These are phyloP conservation scores for Drosophila mojavensis DNA, from an alignment of 1,140 invertebrate species.

Conservation along the genomic window DNA sequence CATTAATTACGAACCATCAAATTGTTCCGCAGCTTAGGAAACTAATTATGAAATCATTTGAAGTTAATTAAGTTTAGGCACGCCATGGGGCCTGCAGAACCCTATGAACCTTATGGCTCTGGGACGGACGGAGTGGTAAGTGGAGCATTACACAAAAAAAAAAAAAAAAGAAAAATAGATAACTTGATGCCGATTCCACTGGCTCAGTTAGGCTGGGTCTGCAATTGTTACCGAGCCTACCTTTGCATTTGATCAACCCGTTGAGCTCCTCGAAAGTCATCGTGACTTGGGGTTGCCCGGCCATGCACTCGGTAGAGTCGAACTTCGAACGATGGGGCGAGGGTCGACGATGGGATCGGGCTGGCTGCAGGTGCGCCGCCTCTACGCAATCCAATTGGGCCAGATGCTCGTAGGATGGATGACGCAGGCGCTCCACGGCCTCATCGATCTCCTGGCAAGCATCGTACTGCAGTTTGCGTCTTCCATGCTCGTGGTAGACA, in stretches of 20 bases:
- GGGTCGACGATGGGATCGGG: conserved; percentile 9
- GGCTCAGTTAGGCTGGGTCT: not conserved
- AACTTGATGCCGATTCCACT: not conserved
- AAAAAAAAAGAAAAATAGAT: not conserved
- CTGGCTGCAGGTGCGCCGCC: conserved; percentile 39
- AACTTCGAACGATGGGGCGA: conserved; percentile 16
- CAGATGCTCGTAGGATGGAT: conserved; percentile 30
- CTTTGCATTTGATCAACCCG: conserved; percentile 60
- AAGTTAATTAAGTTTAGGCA: conserved; percentile 48
- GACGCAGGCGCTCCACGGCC: conserved; percentile 33
- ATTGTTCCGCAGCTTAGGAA: conserved; percentile 49
- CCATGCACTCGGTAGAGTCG: conserved; percentile 23
- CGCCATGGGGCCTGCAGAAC: conserved; percentile 29
- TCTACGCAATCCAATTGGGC: conserved; percentile 56
- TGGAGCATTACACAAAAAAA: conserved; percentile 1
- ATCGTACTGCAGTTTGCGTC: conserved; percentile 25
- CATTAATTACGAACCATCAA: conserved; percentile 56
- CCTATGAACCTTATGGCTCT: not conserved
- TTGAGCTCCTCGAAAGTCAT: conserved; percentile 69
- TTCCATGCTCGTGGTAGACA: conserved; percentile 11
- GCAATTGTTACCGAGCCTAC: conserved; percentile 30
- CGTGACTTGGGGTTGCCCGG: conserved; percentile 30
- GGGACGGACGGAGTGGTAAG: not conserved
- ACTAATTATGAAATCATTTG: conserved; percentile 28
- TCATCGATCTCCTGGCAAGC: conserved; percentile 47